phyloP scores from a whole-genome alignment of 2,113 vertebrate genomes.

The Pelodiscus sinensis region DNA sequence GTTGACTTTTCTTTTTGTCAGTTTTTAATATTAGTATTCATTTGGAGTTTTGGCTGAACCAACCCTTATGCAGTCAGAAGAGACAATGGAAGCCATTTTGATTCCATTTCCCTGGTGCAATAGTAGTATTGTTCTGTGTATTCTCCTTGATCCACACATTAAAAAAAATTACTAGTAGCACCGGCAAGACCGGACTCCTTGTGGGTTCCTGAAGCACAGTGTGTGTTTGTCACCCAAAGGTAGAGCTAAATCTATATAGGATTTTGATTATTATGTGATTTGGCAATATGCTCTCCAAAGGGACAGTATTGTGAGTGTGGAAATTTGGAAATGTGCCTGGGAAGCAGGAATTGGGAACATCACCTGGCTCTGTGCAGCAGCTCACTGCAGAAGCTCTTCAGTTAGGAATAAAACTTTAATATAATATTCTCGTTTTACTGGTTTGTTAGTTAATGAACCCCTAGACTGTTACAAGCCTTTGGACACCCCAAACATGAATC shows the following conservation, averaged over 20 bases:
- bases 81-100: rapidly evolving
- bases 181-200: background rate
- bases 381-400: too few species aligned
- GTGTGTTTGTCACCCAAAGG: background rate
- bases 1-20: background rate
- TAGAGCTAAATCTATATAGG: too few species aligned
- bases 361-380: too few species aligned
- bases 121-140: background rate
- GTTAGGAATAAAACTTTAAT: too few species aligned
- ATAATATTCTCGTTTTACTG: too few species aligned
- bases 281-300: too few species aligned
- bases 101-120: background rate
- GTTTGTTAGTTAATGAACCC: too few species aligned
- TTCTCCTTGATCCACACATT: background rate
- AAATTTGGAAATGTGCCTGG: too few species aligned
- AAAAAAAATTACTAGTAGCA: background rate
- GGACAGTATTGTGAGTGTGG: too few species aligned
- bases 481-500: background rate
- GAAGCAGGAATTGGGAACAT: too few species aligned
- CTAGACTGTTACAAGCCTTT: too few species aligned
- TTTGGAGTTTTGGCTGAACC: background rate
- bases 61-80: background rate
- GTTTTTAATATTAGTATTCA: background rate
- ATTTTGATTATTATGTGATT: too few species aligned
- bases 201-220: background rate